Evolutionary conservation across 1,140 invertebrate species (phyloP).

Genomic region (Drosophila lacertosa): DNA sequence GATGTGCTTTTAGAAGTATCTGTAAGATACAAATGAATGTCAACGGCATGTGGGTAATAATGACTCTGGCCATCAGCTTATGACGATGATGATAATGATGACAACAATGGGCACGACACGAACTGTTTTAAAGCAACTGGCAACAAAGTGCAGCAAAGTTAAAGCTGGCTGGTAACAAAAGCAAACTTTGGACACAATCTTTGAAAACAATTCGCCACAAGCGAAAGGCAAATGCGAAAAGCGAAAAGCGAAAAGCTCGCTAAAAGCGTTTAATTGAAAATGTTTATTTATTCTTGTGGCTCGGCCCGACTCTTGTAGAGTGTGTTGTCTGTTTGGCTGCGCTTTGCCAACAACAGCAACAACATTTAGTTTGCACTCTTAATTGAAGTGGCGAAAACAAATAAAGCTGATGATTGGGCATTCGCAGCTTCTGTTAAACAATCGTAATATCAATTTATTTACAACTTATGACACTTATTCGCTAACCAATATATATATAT

Average conservation of each 20-base stretch:
- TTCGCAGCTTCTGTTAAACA: slow-evolving; percentile 1
- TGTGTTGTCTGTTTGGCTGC: slow-evolving; percentile 17
- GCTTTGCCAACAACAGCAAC: slow-evolving; percentile 1
- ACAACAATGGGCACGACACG: slow-evolving; percentile 22
- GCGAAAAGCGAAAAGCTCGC: no score
- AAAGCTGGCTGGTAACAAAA: not conserved
- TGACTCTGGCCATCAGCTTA: slow-evolving; percentile 35
- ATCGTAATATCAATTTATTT: slow-evolving; percentile 41
- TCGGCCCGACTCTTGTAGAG: not conserved
- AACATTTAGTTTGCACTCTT: slow-evolving; percentile 37
- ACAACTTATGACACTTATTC: slow-evolving; percentile 17
- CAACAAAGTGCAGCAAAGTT: not conserved
- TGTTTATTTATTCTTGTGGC: slow-evolving; percentile 42
- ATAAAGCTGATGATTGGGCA: not conserved
- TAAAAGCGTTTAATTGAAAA: slow-evolving; percentile 58
- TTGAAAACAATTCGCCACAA: slow-evolving; percentile 12
- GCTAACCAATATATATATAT: not conserved
- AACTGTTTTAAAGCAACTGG: slow-evolving; percentile 2
- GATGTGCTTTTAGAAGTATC: slow-evolving; percentile 24
- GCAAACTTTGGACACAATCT: slow-evolving; percentile 15
- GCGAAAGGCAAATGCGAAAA: no score
- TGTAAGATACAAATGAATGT: slow-evolving; percentile 56
- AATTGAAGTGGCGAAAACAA: slow-evolving; percentile 30
- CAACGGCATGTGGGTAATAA: slow-evolving; percentile 49
- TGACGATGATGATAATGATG: slow-evolving; percentile 24